Percentiles rank a stretch among this genome's conserved stretches.
Conservation (phyloP, 2,888 invertebrate species). For the Caenorhabditis angaria region DNA sequence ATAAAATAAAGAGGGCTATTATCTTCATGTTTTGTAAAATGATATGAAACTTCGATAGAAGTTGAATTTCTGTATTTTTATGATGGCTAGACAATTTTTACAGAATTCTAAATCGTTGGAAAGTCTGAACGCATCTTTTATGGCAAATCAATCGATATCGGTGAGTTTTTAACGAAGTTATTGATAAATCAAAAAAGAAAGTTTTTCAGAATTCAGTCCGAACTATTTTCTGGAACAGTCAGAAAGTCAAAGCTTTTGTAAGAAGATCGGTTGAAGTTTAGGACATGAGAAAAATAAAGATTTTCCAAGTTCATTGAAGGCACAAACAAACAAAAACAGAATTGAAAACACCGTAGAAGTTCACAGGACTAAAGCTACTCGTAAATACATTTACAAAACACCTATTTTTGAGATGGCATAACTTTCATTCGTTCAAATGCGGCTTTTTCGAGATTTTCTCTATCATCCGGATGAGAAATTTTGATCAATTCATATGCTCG, state of each 20-base stretch:
- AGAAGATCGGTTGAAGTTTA: too few species aligned
- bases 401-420: constrained; percentile 20
- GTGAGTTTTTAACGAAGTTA: background rate
- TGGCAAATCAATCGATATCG: background rate
- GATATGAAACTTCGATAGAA: too few species aligned
- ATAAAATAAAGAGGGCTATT: too few species aligned
- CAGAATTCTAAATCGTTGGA: background rate
- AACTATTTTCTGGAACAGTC: background rate
- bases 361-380: background rate
- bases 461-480: constrained; percentile 88
- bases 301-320: too few species aligned
- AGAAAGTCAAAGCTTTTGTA: background rate
- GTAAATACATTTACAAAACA: background rate
- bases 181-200: background rate
- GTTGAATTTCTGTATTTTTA: too few species aligned
- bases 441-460: constrained; percentile 84
- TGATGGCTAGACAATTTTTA: too few species aligned
- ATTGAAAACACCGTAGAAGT: background rate
- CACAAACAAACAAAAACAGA: background rate
- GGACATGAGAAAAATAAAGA: too few species aligned
- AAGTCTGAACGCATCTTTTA: background rate
- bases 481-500: constrained; percentile 87
- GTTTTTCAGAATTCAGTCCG: background rate
- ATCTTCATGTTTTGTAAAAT: too few species aligned
- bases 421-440: constrained; percentile 80